Percentiles rank a stretch among this genome's conserved stretches.
Conservation (phyloP, 1,140 invertebrate genomes). For the Schlechtendalia chinensis region DNA sequence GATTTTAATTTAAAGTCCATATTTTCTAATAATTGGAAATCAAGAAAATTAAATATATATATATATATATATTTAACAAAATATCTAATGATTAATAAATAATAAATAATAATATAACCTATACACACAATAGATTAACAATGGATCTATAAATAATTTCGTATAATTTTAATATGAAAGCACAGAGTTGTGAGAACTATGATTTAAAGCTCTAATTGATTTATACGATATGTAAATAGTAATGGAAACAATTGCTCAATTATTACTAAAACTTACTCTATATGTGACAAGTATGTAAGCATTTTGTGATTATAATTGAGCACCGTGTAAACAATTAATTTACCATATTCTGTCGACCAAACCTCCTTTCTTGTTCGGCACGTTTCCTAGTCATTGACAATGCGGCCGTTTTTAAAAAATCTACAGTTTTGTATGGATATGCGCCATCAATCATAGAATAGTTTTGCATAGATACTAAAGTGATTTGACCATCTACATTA, state of each 20-base stretch:
- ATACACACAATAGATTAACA: neutral
- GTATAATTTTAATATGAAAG: conserved; percentile 28
- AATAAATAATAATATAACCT: conserved; percentile 6
- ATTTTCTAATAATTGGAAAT: neutral
- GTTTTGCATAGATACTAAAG: conserved; percentile 31
- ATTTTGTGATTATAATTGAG: conserved; percentile 27
- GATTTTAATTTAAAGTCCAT: neutral
- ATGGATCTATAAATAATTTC: conserved; percentile 12
- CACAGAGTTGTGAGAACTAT: neutral
- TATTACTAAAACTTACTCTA: conserved; percentile 19
- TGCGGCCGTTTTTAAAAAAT: conserved; percentile 87
- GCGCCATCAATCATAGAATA: conserved; percentile 47
- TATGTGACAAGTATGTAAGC: conserved; percentile 24
- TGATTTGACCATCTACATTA: conserved; percentile 45
- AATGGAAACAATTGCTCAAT: neutral
- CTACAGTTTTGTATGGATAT: conserved; percentile 84
- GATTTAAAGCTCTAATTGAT: conserved; percentile 29
- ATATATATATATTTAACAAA: conserved; percentile 14
- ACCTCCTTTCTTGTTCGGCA: conserved; percentile 65
- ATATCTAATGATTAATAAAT: neutral
- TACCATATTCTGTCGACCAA: conserved; percentile 44
- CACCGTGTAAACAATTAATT: conserved; percentile 28
- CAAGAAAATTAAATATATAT: neutral
- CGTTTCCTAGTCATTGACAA: conserved; percentile 83
- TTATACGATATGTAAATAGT: conserved; percentile 34